A percentile compares a stretch with the other conserved stretches of the same genome.
These are phyloP conservation scores for Crossaster papposus DNA, from an alignment of 53 echinoderm and acorn worm species.

Conservation along the genomic window DNA sequence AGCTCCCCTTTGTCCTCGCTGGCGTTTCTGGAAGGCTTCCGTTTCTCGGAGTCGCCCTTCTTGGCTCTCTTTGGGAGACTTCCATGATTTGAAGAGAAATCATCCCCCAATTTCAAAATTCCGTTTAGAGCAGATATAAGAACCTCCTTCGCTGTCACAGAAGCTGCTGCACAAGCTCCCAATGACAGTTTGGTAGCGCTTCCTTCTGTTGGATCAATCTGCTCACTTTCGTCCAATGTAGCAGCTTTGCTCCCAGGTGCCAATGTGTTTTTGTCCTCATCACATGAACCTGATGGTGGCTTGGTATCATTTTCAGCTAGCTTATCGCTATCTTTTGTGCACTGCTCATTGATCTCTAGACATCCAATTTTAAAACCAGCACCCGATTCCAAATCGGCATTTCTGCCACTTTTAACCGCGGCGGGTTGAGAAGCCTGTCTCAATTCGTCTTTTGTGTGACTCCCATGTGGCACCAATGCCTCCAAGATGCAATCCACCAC, in stretches of 20 bases:
- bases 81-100: not conserved
- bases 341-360: not conserved
- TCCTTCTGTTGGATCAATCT: not conserved
- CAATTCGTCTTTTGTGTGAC: not conserved
- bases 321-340: not conserved
- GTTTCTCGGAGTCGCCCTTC: not conserved
- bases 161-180: slow-evolving; percentile 3
- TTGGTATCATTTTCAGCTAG: not conserved
- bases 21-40: not conserved
- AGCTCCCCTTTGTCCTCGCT: slow-evolving; percentile 42
- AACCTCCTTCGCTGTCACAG: not conserved
- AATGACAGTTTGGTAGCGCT: not conserved
- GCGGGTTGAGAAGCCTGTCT: not conserved
- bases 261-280: not conserved
- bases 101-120: not conserved
- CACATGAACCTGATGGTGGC: not conserved
- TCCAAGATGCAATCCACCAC: too few species aligned
- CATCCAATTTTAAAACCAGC: not conserved
- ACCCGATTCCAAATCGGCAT: not conserved
- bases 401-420: not conserved
- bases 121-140: not conserved
- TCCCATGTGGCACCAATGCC: too few species aligned
- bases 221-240: not conserved
- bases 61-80: slow-evolving; percentile 4
- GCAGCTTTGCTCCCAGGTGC: not conserved